These are phyloP conservation scores for Eueremaeus valkanovi DNA, from an alignment of 2,888 invertebrate species.

Conservation along the genomic window DNA sequence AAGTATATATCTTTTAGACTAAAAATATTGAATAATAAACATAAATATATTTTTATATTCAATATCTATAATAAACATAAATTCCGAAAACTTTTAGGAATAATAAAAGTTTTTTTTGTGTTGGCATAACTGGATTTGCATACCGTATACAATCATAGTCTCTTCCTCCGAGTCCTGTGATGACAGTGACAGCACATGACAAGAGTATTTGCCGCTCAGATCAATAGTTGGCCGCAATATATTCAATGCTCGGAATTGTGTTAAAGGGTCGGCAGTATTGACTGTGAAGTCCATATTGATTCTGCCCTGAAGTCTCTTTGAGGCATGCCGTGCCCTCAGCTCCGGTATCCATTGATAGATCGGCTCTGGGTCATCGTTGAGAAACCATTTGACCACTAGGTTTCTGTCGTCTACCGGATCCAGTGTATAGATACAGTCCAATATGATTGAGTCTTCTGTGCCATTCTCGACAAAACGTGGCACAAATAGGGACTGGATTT, in stretches of 20 bases:
- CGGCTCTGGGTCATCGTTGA: conserved; percentile 47
- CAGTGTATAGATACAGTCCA: conserved; percentile 47
- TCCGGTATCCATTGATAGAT: conserved; percentile 49
- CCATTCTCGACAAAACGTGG: conserved; percentile 47
- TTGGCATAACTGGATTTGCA: no score
- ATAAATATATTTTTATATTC: no score
- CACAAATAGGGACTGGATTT: conserved; percentile 45
- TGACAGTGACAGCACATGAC: conserved; percentile 45
- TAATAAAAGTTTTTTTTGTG: not conserved
- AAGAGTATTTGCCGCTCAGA: conserved; percentile 46
- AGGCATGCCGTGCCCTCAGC: conserved; percentile 42
- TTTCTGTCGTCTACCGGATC: conserved; percentile 43
- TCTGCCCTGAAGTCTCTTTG: conserved; percentile 45
- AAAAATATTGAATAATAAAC: no score
- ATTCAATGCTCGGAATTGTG: conserved; percentile 45
- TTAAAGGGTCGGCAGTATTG: conserved; percentile 39
- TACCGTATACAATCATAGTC: conserved; percentile 48
- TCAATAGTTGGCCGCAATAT: conserved; percentile 46
- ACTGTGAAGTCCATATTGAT: conserved; percentile 45
- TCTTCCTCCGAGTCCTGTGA: conserved; percentile 44
- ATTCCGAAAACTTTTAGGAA: not conserved
- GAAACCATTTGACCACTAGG: conserved; percentile 48
- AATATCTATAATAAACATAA: no score
- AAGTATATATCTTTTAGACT: no score
- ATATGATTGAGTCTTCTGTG: conserved; percentile 45